Conservation (phyloP, 1,140 invertebrate species). For the Scaptomyza graminum region DNA sequence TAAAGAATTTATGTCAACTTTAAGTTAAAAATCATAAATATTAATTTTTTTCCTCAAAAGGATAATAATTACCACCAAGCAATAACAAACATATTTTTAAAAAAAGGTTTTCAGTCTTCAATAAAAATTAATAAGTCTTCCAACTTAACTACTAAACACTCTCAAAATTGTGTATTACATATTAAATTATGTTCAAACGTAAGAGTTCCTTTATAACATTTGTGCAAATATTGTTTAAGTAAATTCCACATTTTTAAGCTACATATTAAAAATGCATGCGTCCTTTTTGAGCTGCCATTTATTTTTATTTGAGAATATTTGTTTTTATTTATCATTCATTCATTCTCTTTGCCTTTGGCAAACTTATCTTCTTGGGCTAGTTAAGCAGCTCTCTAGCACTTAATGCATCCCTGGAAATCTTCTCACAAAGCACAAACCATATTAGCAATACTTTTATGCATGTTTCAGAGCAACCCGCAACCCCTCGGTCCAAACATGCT, state of each 20-base stretch:
- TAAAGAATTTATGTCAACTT: too few relatives aligned
- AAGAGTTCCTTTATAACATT: too few relatives aligned
- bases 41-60: too few relatives aligned
- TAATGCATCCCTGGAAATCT: slow-evolving; percentile 27
- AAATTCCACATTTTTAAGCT: background rate
- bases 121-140: too few relatives aligned
- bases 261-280: slow-evolving; percentile 1
- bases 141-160: too few relatives aligned
- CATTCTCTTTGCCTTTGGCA: slow-evolving; percentile 9
- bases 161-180: too few relatives aligned
- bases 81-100: too few relatives aligned
- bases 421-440: slow-evolving; percentile 40
- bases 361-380: slow-evolving; percentile 8
- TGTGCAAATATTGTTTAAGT: background rate
- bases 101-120: too few relatives aligned
- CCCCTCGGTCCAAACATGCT: background rate
- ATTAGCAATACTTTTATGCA: slow-evolving; percentile 51
- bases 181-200: too few relatives aligned
- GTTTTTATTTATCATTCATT: slow-evolving; percentile 12
- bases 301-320: slow-evolving; percentile 5
- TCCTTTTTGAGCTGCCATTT: background rate
- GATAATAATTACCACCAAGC: too few relatives aligned
- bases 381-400: slow-evolving; percentile 19
- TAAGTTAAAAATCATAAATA: too few relatives aligned
- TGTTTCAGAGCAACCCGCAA: background rate